Conservation (phyloP, 2,113 vertebrate genomes). For the Lota lota region DNA sequence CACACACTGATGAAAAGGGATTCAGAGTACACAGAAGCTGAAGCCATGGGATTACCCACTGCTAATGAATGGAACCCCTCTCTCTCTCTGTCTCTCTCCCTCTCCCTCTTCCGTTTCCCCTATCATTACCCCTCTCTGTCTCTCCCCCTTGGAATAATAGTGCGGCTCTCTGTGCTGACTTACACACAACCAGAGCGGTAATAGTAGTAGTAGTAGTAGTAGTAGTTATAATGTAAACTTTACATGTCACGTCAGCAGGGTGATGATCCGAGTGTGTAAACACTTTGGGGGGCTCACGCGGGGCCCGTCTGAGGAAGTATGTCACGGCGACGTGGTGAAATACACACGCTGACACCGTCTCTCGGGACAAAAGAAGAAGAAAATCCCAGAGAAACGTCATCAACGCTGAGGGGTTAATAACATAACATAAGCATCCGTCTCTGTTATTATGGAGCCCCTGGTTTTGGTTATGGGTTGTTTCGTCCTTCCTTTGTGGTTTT, state of each 20-base stretch:
- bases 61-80: conserved; percentile 24
- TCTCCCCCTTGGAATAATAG: no score
- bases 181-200: conserved; percentile 9
- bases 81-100: neutral
- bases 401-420: conserved; percentile 37
- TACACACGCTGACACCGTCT: conserved; percentile 34
- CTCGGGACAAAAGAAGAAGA: conserved; percentile 36
- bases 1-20: conserved; percentile 19
- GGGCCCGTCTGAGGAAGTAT: conserved; percentile 33
- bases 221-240: conserved; percentile 47
- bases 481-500: conserved; percentile 23
- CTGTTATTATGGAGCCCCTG: conserved; percentile 45
- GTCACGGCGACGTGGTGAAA: conserved; percentile 63
- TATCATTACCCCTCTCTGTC: no score
- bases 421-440: conserved; percentile 59
- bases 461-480: conserved; percentile 42
- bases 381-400: conserved; percentile 43
- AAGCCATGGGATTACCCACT: conserved; percentile 7
- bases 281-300: conserved; percentile 55
- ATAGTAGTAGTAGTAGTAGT: conserved; percentile 14
- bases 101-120: no score
- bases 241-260: conserved; percentile 45
- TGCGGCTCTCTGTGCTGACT: no score
- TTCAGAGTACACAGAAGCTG: conserved; percentile 42
- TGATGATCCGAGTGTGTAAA: conserved; percentile 70